Evolutionary conservation across 1,140 invertebrate genomes (phyloP).

Genomic region (Drosophila funebris): DNA sequence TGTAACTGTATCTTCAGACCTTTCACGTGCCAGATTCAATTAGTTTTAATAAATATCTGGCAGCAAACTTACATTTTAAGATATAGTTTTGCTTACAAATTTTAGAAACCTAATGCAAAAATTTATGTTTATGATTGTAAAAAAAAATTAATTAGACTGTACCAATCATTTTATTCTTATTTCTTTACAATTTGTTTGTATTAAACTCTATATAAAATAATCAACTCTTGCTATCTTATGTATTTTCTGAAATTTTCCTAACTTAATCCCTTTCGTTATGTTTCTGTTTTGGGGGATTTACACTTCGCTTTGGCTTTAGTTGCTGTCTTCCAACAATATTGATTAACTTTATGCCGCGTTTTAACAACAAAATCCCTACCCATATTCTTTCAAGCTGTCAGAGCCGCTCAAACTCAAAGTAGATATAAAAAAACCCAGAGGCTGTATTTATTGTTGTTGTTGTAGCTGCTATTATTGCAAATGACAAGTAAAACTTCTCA

Average conservation of each 20-base stretch:
- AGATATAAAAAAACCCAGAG: slow-evolving; percentile 31
- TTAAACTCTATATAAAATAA: background rate
- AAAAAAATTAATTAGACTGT: too few species aligned
- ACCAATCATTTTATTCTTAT: too few species aligned
- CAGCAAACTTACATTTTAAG: background rate
- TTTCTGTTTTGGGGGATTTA: slow-evolving; percentile 7
- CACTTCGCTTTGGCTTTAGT: slow-evolving; percentile 4
- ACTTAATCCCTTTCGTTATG: slow-evolving; percentile 1
- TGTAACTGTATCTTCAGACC: background rate
- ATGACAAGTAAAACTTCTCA: slow-evolving; percentile 30
- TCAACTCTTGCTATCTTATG: background rate
- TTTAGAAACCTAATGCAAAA: background rate
- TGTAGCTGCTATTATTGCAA: slow-evolving; percentile 24
- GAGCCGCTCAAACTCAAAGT: slow-evolving; percentile 41
- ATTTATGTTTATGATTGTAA: too few species aligned
- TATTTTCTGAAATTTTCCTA: slow-evolving; percentile 19
- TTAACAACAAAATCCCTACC: slow-evolving; percentile 44
- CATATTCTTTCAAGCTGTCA: slow-evolving; percentile 39
- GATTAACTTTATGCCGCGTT: slow-evolving; percentile 48
- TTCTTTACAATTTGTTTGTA: too few species aligned
- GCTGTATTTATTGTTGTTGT: slow-evolving; percentile 13
- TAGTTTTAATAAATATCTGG: background rate
- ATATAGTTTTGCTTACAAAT: background rate
- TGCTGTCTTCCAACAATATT: slow-evolving; percentile 42
- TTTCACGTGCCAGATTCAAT: too few species aligned